Conservation (phyloP, 2,113 vertebrate species). For the Callipepla squamata region DNA sequence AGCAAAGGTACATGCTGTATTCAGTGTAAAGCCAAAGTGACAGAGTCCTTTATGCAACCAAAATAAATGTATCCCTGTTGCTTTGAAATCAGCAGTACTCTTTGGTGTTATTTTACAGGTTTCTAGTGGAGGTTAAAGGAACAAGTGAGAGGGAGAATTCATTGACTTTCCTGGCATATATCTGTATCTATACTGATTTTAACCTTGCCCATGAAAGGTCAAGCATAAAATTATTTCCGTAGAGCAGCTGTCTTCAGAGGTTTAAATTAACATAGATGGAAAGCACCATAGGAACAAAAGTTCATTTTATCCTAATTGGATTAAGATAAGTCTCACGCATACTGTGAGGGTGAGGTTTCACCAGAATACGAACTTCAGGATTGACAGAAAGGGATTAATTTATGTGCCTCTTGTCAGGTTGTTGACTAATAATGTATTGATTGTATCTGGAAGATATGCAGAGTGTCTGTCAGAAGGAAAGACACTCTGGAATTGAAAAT, state of each 20-base stretch:
- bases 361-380: slow-evolving; percentile 69
- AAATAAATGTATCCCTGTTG: slow-evolving; percentile 70
- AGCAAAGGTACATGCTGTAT: slow-evolving; percentile 6
- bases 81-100: slow-evolving; percentile 25
- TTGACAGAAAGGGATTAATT: slow-evolving; percentile 92
- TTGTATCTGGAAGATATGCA: slow-evolving; percentile 87
- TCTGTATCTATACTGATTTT: slow-evolving; percentile 50
- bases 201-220: slow-evolving; percentile 70
- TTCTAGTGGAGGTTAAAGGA: slow-evolving; percentile 29
- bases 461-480: slow-evolving; percentile 82
- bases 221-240: slow-evolving; percentile 74
- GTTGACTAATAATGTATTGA: slow-evolving; percentile 98
- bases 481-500: slow-evolving; percentile 80
- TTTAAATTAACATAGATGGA: slow-evolving; percentile 70
- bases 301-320: slow-evolving; percentile 81
- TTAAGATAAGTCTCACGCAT: slow-evolving; percentile 72
- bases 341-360: slow-evolving; percentile 72
- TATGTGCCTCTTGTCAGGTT: slow-evolving; percentile 82
- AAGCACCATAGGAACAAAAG: slow-evolving; percentile 47
- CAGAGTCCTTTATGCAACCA: slow-evolving; percentile 36
- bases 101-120: neutral
- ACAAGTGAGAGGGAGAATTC: slow-evolving; percentile 9
- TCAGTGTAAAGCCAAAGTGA: slow-evolving; percentile 51
- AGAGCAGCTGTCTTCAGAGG: slow-evolving; percentile 54
- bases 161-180: slow-evolving; percentile 48